Evolutionary conservation across 1,140 invertebrate species (phyloP).

Genomic region (Zaprionus tsacasi): DNA sequence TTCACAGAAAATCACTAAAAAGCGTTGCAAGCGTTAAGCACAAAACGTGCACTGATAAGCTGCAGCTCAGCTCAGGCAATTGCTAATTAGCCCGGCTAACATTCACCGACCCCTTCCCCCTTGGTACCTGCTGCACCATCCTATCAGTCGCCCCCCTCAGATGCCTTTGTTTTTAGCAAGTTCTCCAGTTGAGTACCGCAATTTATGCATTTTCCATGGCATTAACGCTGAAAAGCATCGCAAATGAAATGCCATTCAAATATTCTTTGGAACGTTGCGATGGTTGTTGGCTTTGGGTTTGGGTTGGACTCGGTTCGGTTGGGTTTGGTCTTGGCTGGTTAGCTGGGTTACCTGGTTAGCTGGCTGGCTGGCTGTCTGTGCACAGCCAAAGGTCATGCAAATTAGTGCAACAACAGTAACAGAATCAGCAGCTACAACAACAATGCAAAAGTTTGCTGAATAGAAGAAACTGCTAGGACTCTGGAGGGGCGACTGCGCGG

Average conservation of each 20-base stretch:
- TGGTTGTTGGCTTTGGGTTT: background rate
- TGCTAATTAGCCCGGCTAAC: conserved; percentile 46
- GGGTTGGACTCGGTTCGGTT: background rate
- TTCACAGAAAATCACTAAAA: conserved; percentile 8
- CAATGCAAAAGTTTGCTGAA: conserved; percentile 68
- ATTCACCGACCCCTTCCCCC: background rate
- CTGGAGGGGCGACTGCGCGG: background rate
- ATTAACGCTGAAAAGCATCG: conserved; percentile 77
- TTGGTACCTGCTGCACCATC: background rate
- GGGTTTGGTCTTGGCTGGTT: conserved; percentile 11
- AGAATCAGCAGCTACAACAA: conserved; percentile 46
- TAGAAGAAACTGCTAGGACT: conserved; percentile 45
- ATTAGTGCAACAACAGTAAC: conserved; percentile 63
- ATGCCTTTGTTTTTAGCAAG: conserved; percentile 61
- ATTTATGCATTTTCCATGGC: conserved; percentile 80
- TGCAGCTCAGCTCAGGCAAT: conserved; percentile 44
- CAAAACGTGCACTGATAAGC: conserved; percentile 45
- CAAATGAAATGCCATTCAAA: conserved; percentile 80
- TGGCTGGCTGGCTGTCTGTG: conserved; percentile 30
- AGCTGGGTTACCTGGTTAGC: conserved; percentile 43
- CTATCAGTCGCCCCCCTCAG: background rate
- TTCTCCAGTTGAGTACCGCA: conserved; percentile 67
- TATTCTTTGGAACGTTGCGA: conserved; percentile 17
- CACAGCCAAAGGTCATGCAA: conserved; percentile 69
- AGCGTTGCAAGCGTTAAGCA: conserved; percentile 13